Evolutionary conservation across 2,797 vertebrate genomes (phyloP).

Genomic region (Holocentrus rufus): DNA sequence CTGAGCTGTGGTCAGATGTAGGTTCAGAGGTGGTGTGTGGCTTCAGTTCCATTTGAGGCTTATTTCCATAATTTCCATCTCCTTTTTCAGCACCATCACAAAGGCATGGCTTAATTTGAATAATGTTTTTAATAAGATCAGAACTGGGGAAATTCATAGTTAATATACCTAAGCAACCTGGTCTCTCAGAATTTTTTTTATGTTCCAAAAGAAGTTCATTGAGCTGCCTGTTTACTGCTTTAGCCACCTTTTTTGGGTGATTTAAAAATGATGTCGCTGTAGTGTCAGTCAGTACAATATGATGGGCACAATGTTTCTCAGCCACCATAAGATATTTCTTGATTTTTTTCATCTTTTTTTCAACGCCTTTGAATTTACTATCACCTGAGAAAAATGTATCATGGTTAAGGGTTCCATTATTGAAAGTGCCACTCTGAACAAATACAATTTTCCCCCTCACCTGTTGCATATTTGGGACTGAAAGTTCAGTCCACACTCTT

Average conservation of each 20-base stretch:
- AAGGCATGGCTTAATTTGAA: constrained; percentile 38
- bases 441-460: constrained; percentile 69
- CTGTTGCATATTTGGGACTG: constrained; percentile 49
- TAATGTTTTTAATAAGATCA: constrained; percentile 49
- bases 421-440: constrained; percentile 36
- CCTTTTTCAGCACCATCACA: constrained; percentile 25
- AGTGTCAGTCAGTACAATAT: constrained; percentile 47
- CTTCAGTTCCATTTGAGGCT: background rate
- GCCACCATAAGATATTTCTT: constrained; percentile 10
- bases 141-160: constrained; percentile 60
- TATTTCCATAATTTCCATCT: background rate
- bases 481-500: constrained; percentile 36
- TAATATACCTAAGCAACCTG: constrained; percentile 61
- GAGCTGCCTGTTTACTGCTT: constrained; percentile 39
- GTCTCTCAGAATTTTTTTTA: background rate
- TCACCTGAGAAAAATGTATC: constrained; percentile 33
- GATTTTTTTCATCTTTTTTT: constrained; percentile 21
- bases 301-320: constrained; percentile 28
- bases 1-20: background rate
- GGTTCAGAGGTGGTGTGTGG: background rate
- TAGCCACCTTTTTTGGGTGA: constrained; percentile 4
- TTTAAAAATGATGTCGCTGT: rapidly evolving
- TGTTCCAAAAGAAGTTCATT: constrained; percentile 13
- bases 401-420: constrained; percentile 18
- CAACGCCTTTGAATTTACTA: constrained; percentile 12